Evolutionary conservation across 2,113 vertebrate species (phyloP).

Genomic region (Engraulis encrasicolus): DNA sequence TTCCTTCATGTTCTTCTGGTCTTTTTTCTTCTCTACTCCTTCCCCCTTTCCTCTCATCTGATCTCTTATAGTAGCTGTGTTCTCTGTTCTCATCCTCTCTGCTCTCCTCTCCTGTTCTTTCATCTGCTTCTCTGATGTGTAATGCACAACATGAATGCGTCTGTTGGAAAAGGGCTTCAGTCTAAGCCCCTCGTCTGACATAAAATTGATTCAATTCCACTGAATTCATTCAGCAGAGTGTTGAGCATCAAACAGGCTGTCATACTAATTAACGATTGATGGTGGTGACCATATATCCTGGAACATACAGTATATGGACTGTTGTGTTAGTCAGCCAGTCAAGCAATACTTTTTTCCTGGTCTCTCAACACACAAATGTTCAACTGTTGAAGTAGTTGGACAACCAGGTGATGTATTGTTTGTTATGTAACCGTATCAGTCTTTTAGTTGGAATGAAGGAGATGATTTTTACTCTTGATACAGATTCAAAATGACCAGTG

Average conservation of each 20-base stretch:
- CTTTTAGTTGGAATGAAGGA: background rate
- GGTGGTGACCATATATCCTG: background rate
- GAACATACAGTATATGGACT: background rate
- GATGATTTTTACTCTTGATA: slow-evolving; percentile 19
- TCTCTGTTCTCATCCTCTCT: background rate
- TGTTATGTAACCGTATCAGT: background rate
- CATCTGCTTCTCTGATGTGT: background rate
- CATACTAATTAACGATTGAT: slow-evolving; percentile 11
- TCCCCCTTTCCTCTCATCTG: background rate
- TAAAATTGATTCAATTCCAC: background rate
- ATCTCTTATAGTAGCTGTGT: background rate
- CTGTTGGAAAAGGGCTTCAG: background rate
- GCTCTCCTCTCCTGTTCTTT: background rate
- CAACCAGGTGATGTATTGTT: background rate
- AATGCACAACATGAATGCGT: background rate
- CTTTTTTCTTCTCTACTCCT: background rate
- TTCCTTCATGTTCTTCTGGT: background rate
- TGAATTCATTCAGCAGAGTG: background rate
- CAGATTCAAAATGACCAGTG: slow-evolving; percentile 99
- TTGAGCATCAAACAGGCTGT: background rate
- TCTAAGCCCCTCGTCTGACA: background rate
- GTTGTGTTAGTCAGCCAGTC: background rate
- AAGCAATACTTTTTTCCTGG: background rate
- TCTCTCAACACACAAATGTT: background rate
- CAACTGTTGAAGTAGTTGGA: background rate